Evolutionary conservation across 2,888 invertebrate species (phyloP).

Genomic region (Agrochola macilenta): DNA sequence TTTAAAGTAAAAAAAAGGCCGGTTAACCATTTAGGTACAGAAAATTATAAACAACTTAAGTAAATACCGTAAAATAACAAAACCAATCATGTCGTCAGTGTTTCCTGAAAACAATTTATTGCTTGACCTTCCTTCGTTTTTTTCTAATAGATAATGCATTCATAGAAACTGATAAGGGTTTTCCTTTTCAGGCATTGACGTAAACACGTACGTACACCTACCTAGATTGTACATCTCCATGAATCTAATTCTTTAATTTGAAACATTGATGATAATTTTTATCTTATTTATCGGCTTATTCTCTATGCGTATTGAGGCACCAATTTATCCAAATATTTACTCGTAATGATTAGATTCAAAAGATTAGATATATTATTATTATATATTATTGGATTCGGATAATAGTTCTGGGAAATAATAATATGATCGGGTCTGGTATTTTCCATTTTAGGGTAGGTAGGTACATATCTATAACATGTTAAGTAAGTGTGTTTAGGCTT

Average conservation of each 20-base stretch:
- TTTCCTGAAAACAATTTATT: slow-evolving; percentile 35
- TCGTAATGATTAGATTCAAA: slow-evolving; percentile 38
- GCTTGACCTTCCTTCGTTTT: slow-evolving; percentile 19
- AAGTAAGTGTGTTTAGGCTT: slow-evolving; percentile 13
- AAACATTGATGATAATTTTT: background rate
- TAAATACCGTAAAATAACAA: background rate
- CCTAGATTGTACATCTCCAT: slow-evolving; percentile 7
- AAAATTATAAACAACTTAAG: too few relatives aligned
- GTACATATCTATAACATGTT: too few relatives aligned
- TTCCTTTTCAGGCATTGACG: slow-evolving; percentile 50
- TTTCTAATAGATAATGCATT: slow-evolving; percentile 40
- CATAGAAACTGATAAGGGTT: slow-evolving; percentile 58
- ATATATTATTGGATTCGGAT: too few relatives aligned
- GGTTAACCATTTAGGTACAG: too few relatives aligned
- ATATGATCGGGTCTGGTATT: slow-evolving; percentile 21
- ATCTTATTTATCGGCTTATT: background rate
- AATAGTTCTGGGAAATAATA: slow-evolving; percentile 16
- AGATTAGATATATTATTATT: slow-evolving; percentile 51
- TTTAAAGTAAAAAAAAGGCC: background rate
- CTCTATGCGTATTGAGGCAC: background rate
- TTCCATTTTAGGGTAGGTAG: slow-evolving; percentile 1
- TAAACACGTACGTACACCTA: background rate
- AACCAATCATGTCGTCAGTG: background rate
- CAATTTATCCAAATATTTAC: background rate
- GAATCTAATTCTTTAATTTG: background rate